Percentiles rank a stretch among this genome's conserved stretches.
phyloP scores from a whole-genome alignment of 2,113 vertebrate genomes.

The Corydoras sp. region DNA sequence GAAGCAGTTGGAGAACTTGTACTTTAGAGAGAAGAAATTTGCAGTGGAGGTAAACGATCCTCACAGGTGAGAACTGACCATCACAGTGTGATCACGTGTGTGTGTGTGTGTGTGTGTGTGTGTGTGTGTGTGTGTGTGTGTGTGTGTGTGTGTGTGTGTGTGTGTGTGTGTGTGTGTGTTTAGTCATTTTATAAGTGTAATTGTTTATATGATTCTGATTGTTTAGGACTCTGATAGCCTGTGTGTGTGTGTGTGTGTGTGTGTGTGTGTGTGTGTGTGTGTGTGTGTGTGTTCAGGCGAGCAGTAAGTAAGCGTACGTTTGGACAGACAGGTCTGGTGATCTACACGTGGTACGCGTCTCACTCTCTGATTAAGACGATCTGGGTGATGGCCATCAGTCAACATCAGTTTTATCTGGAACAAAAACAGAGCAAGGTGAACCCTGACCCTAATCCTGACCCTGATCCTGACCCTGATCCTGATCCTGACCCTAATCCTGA shows the following conservation, averaged over 20 bases:
- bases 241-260: neutral
- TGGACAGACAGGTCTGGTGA: slow-evolving; percentile 88
- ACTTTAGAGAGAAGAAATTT: slow-evolving; percentile 98
- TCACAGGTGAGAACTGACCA: slow-evolving; percentile 73
- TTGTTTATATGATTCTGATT: no score
- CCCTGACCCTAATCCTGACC: no score
- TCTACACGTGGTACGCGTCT: slow-evolving; percentile 97
- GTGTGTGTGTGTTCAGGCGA: slow-evolving; percentile 65
- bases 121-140: neutral
- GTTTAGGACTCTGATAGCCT: no score
- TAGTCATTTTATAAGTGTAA: neutral
- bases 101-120: neutral
- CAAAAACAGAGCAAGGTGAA: slow-evolving; percentile 96
- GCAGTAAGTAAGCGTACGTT: slow-evolving; percentile 91
- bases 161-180: neutral
- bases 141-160: neutral
- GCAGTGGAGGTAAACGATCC: slow-evolving; percentile 97
- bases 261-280: slow-evolving; percentile 24
- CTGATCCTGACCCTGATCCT: no score
- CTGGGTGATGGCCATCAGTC: slow-evolving; percentile 98
- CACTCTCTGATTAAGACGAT: slow-evolving; percentile 96
- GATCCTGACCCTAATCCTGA: no score
- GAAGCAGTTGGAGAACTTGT: slow-evolving; percentile 97
- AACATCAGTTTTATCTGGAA: slow-evolving; percentile 98
- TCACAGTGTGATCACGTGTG: slow-evolving; percentile 56